Conservation (phyloP, 2,113 vertebrate genomes). For the Regulus satrapa region DNA sequence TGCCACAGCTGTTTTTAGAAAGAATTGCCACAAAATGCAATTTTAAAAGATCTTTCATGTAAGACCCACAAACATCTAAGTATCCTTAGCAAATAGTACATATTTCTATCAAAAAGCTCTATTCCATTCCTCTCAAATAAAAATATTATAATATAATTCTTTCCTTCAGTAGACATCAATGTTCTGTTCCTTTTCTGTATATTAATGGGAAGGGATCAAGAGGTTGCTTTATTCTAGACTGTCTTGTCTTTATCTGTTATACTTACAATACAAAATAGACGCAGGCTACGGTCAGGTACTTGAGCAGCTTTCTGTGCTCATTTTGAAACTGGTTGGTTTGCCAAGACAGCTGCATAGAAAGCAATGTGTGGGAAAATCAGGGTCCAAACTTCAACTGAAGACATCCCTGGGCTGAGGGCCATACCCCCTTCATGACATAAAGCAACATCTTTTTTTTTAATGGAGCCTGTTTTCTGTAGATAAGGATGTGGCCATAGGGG, state of each 20-base stretch:
- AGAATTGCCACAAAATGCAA: not conserved
- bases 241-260: not conserved
- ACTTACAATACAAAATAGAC: not conserved
- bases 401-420: not conserved
- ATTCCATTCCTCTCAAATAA: not conserved
- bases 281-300: not conserved
- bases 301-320: not conserved
- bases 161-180: not conserved
- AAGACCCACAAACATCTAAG: not conserved
- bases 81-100: not conserved
- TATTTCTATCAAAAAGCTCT: not conserved
- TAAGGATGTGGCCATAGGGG: not conserved
- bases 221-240: not conserved
- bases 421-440: not conserved
- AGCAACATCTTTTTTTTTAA: not conserved
- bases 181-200: not conserved
- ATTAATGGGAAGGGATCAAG: not conserved
- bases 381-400: not conserved
- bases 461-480: not conserved
- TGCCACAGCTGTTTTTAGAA: not conserved
- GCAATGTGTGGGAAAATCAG: not conserved
- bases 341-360: not conserved
- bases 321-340: not conserved
- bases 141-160: not conserved
- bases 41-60: not conserved